These are phyloP conservation scores for Drosophila bipectinata DNA, from an alignment of 1,140 invertebrate genomes.

Conservation along the genomic window DNA sequence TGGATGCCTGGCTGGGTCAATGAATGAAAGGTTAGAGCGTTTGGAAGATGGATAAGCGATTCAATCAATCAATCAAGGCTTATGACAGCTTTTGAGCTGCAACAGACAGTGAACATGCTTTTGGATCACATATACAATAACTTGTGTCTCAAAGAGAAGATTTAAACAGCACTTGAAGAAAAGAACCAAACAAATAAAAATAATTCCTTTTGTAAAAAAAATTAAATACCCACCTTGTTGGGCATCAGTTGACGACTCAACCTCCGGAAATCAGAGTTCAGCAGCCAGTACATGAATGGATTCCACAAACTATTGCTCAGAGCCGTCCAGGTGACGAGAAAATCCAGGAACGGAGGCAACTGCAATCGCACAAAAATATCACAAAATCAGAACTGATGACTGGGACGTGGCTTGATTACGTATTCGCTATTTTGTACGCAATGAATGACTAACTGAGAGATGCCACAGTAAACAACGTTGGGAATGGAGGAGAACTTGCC, in stretches of 20 bases:
- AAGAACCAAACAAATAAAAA: neutral
- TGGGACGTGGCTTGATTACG: conserved; percentile 54
- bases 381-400: conserved; percentile 42
- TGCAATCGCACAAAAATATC: conserved; percentile 68
- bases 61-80: conserved; percentile 57
- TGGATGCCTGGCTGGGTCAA: conserved; percentile 3
- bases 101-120: conserved; percentile 32
- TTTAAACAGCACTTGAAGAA: neutral
- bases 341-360: conserved; percentile 91
- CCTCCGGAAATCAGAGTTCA: conserved; percentile 92
- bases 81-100: conserved; percentile 34
- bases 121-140: conserved; percentile 11
- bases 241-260: conserved; percentile 90
- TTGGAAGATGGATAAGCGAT: conserved; percentile 32
- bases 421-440: conserved; percentile 50
- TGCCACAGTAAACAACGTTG: neutral
- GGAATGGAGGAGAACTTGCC: conserved; percentile 71
- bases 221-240: conserved; percentile 86
- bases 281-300: conserved; percentile 93
- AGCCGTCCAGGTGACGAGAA: conserved; percentile 92
- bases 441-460: conserved; percentile 1
- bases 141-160: neutral
- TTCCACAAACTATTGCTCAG: conserved; percentile 95
- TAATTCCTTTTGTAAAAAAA: neutral
- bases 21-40: conserved; percentile 15